Conservation (phyloP, 2,888 invertebrate genomes). For the Caenorhabditis macrosperma region DNA sequence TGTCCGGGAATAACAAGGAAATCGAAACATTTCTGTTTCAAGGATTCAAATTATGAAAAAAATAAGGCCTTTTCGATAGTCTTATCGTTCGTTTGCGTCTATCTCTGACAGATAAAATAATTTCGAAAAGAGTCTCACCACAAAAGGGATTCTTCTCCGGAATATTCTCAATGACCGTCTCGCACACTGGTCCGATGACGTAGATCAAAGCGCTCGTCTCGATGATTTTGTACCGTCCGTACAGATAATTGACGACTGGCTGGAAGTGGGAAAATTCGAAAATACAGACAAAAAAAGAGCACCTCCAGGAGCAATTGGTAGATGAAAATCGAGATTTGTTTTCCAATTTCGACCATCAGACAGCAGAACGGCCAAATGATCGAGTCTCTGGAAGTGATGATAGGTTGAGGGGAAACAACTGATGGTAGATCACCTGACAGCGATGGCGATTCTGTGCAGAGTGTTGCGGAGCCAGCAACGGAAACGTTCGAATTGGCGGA, state of each 20-base stretch:
- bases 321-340: constrained; percentile 45
- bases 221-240: constrained; percentile 66
- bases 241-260: constrained; percentile 64
- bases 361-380: constrained; percentile 74
- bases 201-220: constrained; percentile 69
- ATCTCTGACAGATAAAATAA: too few relatives aligned
- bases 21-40: too few relatives aligned
- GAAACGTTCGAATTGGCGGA: constrained; percentile 54
- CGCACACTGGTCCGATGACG: constrained; percentile 74
- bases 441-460: constrained; percentile 63
- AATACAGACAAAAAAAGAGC: not conserved
- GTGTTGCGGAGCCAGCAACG: constrained; percentile 60
- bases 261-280: constrained; percentile 19
- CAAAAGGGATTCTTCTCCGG: constrained; percentile 78
- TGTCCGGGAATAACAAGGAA: too few relatives aligned
- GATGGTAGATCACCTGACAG: constrained; percentile 27
- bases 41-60: too few relatives aligned
- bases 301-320: constrained; percentile 58
- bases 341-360: constrained; percentile 59
- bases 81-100: too few relatives aligned
- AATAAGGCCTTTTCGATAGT: too few relatives aligned
- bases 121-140: constrained; percentile 66
- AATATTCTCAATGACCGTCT: constrained; percentile 72
- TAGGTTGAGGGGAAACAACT: constrained; percentile 1
- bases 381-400: constrained; percentile 65